Evolutionary conservation across 2,888 invertebrate genomes (phyloP).

Genomic region (Leptinotarsa juncta): DNA sequence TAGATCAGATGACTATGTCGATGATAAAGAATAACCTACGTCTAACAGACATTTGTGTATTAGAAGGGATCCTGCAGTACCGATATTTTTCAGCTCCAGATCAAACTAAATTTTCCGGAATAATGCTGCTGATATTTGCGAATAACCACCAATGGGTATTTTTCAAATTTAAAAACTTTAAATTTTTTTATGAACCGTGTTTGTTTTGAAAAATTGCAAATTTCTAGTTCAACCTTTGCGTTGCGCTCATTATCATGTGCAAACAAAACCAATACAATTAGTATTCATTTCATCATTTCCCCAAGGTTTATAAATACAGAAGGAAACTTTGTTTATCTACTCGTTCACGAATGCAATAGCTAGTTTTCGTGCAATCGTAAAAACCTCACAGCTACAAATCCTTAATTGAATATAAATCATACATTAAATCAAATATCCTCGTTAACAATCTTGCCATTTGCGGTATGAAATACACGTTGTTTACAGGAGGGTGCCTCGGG

Average conservation of each 20-base stretch:
- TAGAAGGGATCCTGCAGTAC: no score
- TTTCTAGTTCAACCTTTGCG: no score
- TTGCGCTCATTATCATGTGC: neutral
- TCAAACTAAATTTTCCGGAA: no score
- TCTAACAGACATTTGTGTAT: no score
- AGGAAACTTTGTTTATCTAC: conserved; percentile 6
- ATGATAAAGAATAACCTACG: no score
- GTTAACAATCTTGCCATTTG: conserved; percentile 9
- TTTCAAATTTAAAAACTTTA: no score
- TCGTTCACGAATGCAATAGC: neutral
- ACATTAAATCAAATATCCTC: conserved; percentile 13
- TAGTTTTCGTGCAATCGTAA: neutral
- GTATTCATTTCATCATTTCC: neutral
- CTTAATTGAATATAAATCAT: conserved; percentile 13
- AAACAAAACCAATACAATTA: neutral
- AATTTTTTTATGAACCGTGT: no score
- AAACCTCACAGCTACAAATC: conserved; percentile 15
- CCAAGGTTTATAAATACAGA: neutral
- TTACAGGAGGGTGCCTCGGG: conserved; percentile 16
- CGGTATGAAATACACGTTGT: conserved; percentile 13
- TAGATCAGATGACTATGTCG: no score
- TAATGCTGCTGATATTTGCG: no score
- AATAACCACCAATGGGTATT: no score
- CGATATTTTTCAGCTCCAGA: no score
- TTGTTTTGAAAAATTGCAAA: no score